phyloP scores from a whole-genome alignment of 2,888 invertebrate species.

The Coelogynopora nodosa region DNA sequence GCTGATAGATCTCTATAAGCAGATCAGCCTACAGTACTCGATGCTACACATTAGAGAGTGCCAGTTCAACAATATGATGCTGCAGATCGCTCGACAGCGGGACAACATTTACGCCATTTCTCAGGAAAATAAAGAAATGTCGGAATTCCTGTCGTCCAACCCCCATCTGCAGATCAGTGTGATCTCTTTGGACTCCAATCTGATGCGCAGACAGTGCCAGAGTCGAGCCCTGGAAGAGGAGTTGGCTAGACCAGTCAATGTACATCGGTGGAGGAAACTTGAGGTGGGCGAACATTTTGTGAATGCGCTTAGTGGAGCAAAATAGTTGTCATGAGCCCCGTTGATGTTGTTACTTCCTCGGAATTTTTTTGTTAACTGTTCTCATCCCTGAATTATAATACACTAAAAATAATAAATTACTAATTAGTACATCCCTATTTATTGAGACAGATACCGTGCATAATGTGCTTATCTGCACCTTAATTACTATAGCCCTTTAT shows the following conservation, averaged over 20 bases:
- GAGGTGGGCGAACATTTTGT: not conserved
- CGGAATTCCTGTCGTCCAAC: not conserved
- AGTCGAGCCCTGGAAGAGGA: not conserved
- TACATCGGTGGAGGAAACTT: not conserved
- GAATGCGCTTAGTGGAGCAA: no score
- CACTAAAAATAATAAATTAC: no score
- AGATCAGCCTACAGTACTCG: not conserved
- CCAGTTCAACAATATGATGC: not conserved
- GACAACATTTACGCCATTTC: not conserved
- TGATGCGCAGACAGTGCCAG: not conserved
- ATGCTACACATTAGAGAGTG: not conserved
- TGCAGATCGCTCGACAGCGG: not conserved
- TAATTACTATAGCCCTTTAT: no score
- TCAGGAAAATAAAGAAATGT: not conserved
- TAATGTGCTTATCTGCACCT: no score
- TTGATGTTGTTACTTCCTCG: no score
- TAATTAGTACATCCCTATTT: no score
- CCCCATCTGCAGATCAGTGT: not conserved
- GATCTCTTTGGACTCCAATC: not conserved
- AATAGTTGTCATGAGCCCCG: no score
- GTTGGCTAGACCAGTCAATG: not conserved
- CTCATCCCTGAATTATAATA: no score
- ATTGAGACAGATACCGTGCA: no score
- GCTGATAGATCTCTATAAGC: not conserved
- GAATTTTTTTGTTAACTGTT: no score